phyloP scores from a whole-genome alignment of 2,797 vertebrate species.

The Picus viridis region DNA sequence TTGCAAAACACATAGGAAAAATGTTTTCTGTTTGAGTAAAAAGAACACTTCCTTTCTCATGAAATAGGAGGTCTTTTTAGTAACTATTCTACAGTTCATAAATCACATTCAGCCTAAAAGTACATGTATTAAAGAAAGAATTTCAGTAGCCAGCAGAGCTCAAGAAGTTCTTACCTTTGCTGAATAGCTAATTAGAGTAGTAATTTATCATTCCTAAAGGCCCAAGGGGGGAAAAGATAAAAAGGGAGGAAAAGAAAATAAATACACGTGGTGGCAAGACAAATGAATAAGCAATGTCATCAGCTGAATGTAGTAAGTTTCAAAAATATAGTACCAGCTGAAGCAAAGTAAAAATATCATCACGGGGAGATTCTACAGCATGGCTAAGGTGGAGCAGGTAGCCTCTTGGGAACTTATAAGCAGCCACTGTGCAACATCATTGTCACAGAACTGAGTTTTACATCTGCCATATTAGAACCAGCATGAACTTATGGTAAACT shows the following conservation, averaged over 20 bases:
- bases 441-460: background rate
- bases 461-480: background rate
- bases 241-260: constrained; percentile 4
- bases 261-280: background rate
- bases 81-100: constrained; percentile 39
- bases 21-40: constrained; percentile 49
- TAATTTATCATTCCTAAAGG: constrained; percentile 29
- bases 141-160: constrained; percentile 27
- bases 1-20: constrained; percentile 59
- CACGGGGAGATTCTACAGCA: rapidly evolving
- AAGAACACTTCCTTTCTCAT: constrained; percentile 33
- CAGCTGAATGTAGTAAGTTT: background rate
- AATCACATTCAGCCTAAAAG: constrained; percentile 52
- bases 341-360: background rate
- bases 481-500: background rate
- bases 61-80: constrained; percentile 16
- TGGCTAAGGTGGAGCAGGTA: background rate
- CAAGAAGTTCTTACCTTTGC: constrained; percentile 15
- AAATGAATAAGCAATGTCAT: background rate
- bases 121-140: constrained; percentile 12
- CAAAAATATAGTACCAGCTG: background rate
- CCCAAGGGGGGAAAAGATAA: background rate
- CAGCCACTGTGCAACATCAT: background rate
- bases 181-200: constrained; percentile 41
- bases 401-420: background rate